phyloP scores from a whole-genome alignment of 2,888 invertebrate genomes.

The Andrena bucephala region DNA sequence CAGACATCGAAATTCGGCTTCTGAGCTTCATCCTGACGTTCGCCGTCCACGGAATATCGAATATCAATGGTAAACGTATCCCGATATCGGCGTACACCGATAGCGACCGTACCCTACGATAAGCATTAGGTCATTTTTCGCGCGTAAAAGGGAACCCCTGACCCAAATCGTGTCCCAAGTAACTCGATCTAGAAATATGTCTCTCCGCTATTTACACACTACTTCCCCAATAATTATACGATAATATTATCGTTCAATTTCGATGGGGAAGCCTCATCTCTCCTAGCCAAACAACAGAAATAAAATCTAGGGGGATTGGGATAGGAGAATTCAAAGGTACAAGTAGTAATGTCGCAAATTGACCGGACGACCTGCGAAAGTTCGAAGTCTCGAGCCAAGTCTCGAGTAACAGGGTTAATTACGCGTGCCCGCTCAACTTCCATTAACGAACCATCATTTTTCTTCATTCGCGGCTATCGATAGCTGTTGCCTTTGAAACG shows the following conservation, averaged over 20 bases:
- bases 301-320: neutral
- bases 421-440: slow-evolving; percentile 16
- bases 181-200: slow-evolving; percentile 21
- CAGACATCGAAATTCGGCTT: slow-evolving; percentile 13
- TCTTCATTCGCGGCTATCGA: slow-evolving; percentile 3
- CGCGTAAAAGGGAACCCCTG: slow-evolving; percentile 14
- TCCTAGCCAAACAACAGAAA: neutral
- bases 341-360: neutral
- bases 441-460: slow-evolving; percentile 14
- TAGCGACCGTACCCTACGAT: slow-evolving; percentile 6
- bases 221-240: slow-evolving; percentile 5
- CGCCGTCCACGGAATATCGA: slow-evolving; percentile 37
- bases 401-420: slow-evolving; percentile 15
- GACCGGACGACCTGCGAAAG: neutral
- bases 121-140: slow-evolving; percentile 11
- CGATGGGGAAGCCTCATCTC: neutral
- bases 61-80: slow-evolving; percentile 48
- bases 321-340: neutral
- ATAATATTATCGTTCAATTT: neutral
- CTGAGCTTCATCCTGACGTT: neutral
- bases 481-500: neutral
- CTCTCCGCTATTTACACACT: neutral
- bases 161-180: slow-evolving; percentile 30
- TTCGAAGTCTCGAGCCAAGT: neutral
- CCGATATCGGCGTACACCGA: slow-evolving; percentile 6